A percentile compares a stretch with the other conserved stretches of the same genome.
These are phyloP conservation scores for Acanthurus leucopareius DNA, from an alignment of 2,797 vertebrate genomes.

Conservation along the genomic window DNA sequence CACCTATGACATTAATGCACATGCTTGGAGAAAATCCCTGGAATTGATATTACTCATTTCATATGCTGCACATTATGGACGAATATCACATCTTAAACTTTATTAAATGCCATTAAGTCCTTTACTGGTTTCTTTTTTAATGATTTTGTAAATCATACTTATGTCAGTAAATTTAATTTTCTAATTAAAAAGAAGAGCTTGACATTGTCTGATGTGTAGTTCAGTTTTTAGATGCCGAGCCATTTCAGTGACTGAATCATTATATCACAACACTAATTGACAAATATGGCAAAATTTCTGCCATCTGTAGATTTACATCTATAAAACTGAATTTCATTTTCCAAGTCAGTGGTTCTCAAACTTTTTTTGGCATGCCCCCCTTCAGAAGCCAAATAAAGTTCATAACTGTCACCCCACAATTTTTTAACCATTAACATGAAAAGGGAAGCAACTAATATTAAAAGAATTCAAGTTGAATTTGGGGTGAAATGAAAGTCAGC, in stretches of 20 bases:
- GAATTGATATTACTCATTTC: background rate
- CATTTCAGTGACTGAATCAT: conserved; percentile 1
- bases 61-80: background rate
- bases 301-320: background rate
- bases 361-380: no score
- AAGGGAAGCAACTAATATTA: no score
- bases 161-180: background rate
- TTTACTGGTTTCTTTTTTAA: no score
- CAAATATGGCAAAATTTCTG: background rate
- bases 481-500: no score
- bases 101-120: background rate
- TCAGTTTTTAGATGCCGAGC: background rate
- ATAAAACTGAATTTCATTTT: background rate
- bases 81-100: conserved; percentile 2
- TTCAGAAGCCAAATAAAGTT: no score
- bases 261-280: conserved; percentile 6
- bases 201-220: background rate
- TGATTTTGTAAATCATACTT: no score
- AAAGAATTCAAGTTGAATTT: no score
- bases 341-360: background rate
- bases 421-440: no score
- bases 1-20: conserved; percentile 52
- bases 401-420: no score
- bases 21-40: conserved; percentile 11
- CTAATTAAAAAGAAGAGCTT: conserved; percentile 11